Conservation (phyloP, 2,113 vertebrate genomes). For the Cnemophilus loriae region DNA sequence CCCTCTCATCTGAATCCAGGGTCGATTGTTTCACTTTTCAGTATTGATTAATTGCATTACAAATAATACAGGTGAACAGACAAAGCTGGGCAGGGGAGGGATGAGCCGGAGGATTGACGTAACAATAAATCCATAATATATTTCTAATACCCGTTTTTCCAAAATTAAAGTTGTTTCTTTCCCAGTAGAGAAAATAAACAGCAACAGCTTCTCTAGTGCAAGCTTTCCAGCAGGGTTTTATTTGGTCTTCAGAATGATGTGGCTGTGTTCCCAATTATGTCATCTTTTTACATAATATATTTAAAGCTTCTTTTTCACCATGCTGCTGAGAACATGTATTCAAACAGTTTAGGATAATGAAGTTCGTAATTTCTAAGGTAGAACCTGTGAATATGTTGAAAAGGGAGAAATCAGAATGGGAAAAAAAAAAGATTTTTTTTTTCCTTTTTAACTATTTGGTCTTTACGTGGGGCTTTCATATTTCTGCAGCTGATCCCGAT, state of each 20-base stretch:
- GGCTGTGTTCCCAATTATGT: not conserved
- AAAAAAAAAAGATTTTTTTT: not conserved
- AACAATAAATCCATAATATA: not conserved
- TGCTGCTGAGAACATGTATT: not conserved
- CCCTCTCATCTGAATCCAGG: not conserved
- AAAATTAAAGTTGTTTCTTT: not conserved
- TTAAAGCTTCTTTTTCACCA: not conserved
- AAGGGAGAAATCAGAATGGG: conserved; percentile 1
- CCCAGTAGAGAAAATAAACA: not conserved
- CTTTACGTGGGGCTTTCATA: conserved; percentile 59
- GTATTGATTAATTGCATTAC: not conserved
- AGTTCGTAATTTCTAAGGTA: not conserved
- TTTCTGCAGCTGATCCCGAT: conserved; percentile 68
- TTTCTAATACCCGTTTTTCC: not conserved
- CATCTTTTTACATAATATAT: not conserved
- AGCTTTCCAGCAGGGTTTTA: not conserved
- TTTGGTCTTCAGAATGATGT: not conserved
- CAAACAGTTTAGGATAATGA: conserved; percentile 13
- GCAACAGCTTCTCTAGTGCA: not conserved
- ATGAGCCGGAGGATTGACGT: not conserved
- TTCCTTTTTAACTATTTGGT: conserved; percentile 6
- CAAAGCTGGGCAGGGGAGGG: not conserved
- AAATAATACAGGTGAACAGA: not conserved
- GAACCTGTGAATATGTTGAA: not conserved
- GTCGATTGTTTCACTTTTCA: not conserved